Percentiles rank a stretch among this genome's conserved stretches.
These are phyloP conservation scores for Nephrotoma appendiculata DNA, from an alignment of 2,888 invertebrate genomes.

Conservation along the genomic window DNA sequence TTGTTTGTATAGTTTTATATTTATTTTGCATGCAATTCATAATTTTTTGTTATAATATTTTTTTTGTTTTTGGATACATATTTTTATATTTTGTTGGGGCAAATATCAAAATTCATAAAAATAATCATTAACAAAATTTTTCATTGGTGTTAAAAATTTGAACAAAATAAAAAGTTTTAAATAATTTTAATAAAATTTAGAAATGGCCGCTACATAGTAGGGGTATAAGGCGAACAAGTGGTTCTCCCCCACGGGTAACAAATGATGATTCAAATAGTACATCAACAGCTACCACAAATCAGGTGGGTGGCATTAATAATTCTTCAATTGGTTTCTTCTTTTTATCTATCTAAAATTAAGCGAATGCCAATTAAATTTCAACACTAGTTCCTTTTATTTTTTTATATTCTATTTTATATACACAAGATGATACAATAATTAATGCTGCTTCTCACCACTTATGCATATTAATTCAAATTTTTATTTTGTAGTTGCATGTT, in stretches of 20 bases:
- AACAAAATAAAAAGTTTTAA: constrained; percentile 20
- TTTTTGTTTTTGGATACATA: not conserved
- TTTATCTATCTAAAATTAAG: not conserved
- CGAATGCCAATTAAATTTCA: not conserved
- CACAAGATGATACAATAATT: not conserved
- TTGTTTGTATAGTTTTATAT: not conserved
- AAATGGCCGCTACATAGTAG: constrained; percentile 64
- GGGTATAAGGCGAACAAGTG: constrained; percentile 59
- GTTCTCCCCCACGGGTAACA: constrained; percentile 40
- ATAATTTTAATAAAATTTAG: constrained; percentile 30
- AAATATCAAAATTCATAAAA: not conserved
- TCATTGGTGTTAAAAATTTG: constrained; percentile 14
- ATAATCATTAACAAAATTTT: not conserved
- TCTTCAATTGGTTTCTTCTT: not conserved
- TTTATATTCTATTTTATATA: not conserved
- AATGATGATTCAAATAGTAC: constrained; percentile 20
- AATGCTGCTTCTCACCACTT: not conserved
- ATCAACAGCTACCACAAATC: constrained; percentile 32
- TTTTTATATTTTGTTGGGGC: not conserved
- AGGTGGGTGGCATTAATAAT: constrained; percentile 9
- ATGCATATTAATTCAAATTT: too few species aligned
- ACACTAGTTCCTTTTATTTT: not conserved
- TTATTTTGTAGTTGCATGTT: too few species aligned
- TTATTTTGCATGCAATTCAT: not conserved
- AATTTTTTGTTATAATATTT: constrained; percentile 1